Evolutionary conservation across 1,140 invertebrate species (phyloP).

Genomic region (Eufriesea mexicana): DNA sequence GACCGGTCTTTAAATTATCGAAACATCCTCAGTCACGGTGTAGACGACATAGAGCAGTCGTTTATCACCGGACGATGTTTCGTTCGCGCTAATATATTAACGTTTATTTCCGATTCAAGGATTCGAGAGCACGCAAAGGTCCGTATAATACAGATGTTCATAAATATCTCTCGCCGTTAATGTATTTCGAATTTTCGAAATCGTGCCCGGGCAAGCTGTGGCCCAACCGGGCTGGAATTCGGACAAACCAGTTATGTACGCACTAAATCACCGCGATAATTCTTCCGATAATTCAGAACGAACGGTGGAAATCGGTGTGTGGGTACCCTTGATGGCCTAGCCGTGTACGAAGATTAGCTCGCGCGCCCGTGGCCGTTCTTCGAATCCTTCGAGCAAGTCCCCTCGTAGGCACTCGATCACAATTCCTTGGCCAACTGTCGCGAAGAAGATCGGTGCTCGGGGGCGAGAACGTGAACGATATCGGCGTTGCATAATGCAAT

Average conservation of each 20-base stretch:
- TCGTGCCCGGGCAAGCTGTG: not conserved
- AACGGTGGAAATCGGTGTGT: conserved; percentile 12
- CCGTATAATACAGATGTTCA: not conserved
- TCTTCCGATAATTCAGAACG: not conserved
- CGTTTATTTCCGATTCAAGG: conserved; percentile 33
- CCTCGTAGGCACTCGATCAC: too few relatives aligned
- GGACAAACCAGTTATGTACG: not conserved
- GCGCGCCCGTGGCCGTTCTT: too few relatives aligned
- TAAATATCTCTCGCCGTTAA: not conserved
- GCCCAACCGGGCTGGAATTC: conserved; percentile 20
- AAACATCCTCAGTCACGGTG: conserved; percentile 16
- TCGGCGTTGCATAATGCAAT: conserved; percentile 65
- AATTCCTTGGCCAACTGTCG: not conserved
- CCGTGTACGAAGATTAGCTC: not conserved
- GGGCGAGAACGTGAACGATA: not conserved
- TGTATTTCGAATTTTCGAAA: conserved; percentile 23
- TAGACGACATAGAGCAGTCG: conserved; percentile 31
- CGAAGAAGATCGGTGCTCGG: conserved; percentile 25
- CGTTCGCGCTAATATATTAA: conserved; percentile 39
- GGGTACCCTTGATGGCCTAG: conserved; percentile 16
- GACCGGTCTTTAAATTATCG: conserved; percentile 48
- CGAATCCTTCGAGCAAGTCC: too few relatives aligned
- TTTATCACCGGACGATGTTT: conserved; percentile 24
- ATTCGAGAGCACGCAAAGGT: conserved; percentile 3
- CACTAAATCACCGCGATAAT: conserved; percentile 13